These are phyloP conservation scores for Gymnogyps californianus DNA, from an alignment of 2,113 vertebrate genomes.

Conservation along the genomic window DNA sequence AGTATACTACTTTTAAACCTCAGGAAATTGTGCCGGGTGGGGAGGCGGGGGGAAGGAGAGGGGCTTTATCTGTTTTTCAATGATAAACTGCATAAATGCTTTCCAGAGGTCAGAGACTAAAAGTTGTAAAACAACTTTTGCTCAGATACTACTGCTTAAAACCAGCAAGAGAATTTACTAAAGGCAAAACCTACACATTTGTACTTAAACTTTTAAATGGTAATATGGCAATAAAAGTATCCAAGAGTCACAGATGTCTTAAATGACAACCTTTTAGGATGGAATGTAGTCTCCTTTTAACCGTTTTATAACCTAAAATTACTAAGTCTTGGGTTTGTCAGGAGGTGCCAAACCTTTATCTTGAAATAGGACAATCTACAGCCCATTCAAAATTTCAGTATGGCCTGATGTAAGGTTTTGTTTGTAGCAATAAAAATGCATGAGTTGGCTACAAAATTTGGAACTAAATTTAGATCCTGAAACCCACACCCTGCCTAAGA, in stretches of 20 bases:
- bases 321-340: neutral
- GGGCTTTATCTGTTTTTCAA: neutral
- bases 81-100: neutral
- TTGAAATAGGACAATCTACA: neutral
- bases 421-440: neutral
- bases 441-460: neutral
- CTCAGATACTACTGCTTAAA: neutral
- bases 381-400: neutral
- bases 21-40: slow-evolving; percentile 2
- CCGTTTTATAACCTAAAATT: neutral
- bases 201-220: neutral
- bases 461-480: neutral
- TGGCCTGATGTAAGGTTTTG: neutral
- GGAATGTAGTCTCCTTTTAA: neutral
- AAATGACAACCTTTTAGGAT: neutral
- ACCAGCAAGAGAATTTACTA: neutral
- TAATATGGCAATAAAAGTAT: neutral
- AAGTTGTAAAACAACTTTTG: neutral
- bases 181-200: neutral
- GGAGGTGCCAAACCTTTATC: neutral
- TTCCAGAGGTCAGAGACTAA: neutral
- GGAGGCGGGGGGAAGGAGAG: neutral
- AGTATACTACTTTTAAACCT: neutral
- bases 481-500: neutral
- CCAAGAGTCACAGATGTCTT: neutral